Evolutionary conservation across 1,140 invertebrate species (phyloP), one percentile per base, ranked within the genome.

Genomic region (Glomeris maerens): DNA sequence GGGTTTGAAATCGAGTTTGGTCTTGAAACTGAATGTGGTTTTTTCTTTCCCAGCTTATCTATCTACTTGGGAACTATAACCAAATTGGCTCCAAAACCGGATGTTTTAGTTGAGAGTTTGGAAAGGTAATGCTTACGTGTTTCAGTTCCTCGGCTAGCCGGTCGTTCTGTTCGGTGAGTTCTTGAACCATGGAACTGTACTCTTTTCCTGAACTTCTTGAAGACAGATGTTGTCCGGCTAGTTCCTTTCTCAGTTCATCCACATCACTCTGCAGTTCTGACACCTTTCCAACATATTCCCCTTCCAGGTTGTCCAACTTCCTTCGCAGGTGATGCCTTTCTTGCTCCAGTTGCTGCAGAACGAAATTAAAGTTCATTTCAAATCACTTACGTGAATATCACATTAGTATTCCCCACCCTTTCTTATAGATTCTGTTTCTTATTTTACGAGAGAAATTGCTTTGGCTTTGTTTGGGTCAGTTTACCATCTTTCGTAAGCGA

Each of bases 131-230:
- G 53, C 57, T 58, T 44, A 77, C 83, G 66, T 87, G 82, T 66
- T 86, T 83, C 26, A 95, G 75, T 66, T 94, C 87, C 27, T 77
- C 74, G 2, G 86, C 89, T 3, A 96, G 74, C 45, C 88, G 72
- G 52, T 84, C 80, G 66, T 94, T 95, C 66, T 95, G 90, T 53
- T 87, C 81, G 20, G 83, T 87, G 38, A 95, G 73, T 61, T 93
- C 87, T 7, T 79, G 74, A 27, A 96, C 82, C 10, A 87, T 71
- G 23, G 76, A 72, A n/a, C 78, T 71, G 67, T 84, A 81, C 64
- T 88, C 78, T 64, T 81, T 77, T 60, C 93, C 88, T 39, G 77
- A 78, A 64, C 83, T 78, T 56, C 75, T 76, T 25, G 77, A 65
- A 13, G 74, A 66, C 36, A 70, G 70, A 55, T 83, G 76, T 59